Evolutionary conservation across 2,797 vertebrate species (phyloP), one percentile per base, ranked within the genome.

Genomic region (Arnoldichthys spilopterus): DNA sequence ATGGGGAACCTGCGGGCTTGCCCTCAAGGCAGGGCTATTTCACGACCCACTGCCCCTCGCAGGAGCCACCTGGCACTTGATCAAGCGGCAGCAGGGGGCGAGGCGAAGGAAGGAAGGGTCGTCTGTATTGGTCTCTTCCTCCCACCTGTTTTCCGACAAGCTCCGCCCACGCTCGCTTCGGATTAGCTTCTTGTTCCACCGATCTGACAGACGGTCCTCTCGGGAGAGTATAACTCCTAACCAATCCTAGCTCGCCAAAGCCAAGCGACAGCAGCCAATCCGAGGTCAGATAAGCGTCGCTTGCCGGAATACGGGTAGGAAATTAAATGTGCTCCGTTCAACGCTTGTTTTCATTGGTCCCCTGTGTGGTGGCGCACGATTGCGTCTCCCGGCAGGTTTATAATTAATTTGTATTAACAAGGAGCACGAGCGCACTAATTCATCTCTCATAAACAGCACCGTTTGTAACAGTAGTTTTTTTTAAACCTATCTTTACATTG

Each of bases 1-100:
- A 74, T 77, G 67, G 77, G 69, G 37, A 49, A 82, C 71, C 76
- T 62, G 40, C 56, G 22, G 53, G 49, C 37, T 3, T 51, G 24
- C 37, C 67, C 59, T 63, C 69, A 37, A 51, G 49, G 68, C 32
- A 71, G 22, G 34, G 40, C 26, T 81, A 62, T 71, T 76, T 49
- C 51, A 72, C 81, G 70, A 56, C 53, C 51, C 79, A 34, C 47
- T 79, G 81, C 47, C 53, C 75, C 73, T 28, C 67, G 40, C 59
- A 77, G 47, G 54, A 18, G 72, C 78, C 80, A 87, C 78, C 82
- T 87, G 84, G 78, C 86, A 83, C n/a, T 2, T 11, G 61, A 49
- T 64, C 34, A 59, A 51, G 40, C 20, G 20, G 26, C 61, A 18
- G 34, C 22, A n/a, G 24, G 20, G 40, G 51, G 37, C 45, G 34